Conservation (phyloP, 92 coral and sea anemone species). For the Micromussa lordhowensis region DNA sequence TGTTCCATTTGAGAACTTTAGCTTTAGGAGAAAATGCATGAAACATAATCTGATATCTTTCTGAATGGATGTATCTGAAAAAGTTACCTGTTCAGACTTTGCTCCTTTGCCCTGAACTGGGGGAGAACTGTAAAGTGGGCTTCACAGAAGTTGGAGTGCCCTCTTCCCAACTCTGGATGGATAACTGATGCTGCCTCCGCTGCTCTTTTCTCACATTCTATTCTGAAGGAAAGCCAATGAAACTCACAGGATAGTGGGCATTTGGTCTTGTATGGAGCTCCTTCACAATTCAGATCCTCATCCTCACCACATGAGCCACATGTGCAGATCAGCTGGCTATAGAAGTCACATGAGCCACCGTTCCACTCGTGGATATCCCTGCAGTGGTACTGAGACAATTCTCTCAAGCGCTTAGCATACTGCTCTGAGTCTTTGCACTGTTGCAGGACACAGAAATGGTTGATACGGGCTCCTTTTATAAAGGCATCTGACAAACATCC, state of each 20-base stretch:
- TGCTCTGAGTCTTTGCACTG: conserved; percentile 26
- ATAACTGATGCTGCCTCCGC: conserved; percentile 35
- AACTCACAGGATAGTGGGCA: conserved; percentile 41
- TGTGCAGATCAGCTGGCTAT: neutral
- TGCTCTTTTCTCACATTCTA: conserved; percentile 66
- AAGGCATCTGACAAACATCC: conserved; percentile 49
- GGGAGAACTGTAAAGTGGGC: conserved; percentile 52
- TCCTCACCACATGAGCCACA: conserved; percentile 21
- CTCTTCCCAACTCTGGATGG: conserved; percentile 59
- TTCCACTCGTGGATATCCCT: conserved; percentile 43
- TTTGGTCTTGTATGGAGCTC: conserved; percentile 48
- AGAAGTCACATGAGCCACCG: conserved; percentile 23
- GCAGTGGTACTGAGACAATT: conserved; percentile 28
- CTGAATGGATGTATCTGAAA: too few relatives aligned
- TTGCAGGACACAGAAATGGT: conserved; percentile 51
- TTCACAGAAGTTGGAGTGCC: conserved; percentile 48
- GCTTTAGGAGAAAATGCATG: too few relatives aligned
- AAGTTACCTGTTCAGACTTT: conserved; percentile 56
- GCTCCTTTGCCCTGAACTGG: conserved; percentile 38
- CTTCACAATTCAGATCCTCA: conserved; percentile 32
- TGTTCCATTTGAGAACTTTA: too few relatives aligned
- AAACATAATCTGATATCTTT: too few relatives aligned
- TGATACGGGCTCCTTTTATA: conserved; percentile 37
- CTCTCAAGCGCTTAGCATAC: conserved; percentile 12
- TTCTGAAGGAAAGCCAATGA: conserved; percentile 45